A percentile compares a stretch with the other conserved stretches of the same genome.
phyloP scores from a whole-genome alignment of 2,888 invertebrate species.

The Siphonodentalium dalli region DNA sequence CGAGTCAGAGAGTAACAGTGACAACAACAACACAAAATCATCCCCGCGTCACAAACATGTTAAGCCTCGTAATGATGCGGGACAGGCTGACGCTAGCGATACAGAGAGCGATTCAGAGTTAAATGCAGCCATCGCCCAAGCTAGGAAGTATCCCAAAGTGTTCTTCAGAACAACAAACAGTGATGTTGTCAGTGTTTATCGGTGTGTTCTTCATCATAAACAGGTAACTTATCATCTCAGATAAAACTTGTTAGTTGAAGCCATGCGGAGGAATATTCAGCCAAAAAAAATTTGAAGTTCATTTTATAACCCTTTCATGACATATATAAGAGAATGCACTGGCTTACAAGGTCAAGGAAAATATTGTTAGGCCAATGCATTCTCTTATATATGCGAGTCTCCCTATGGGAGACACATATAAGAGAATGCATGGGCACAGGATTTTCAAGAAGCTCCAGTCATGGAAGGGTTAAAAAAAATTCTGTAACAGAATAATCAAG shows the following conservation, averaged over 20 bases:
- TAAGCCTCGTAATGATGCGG: neutral
- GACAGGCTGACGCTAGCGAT: constrained; percentile 29
- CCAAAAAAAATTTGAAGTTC: neutral
- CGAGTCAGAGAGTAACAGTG: constrained; percentile 35
- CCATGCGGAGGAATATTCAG: too few relatives aligned
- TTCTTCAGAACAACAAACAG: constrained; percentile 76
- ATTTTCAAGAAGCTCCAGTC: too few relatives aligned
- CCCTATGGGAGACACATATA: too few relatives aligned
- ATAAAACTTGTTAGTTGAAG: neutral
- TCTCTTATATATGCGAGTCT: too few relatives aligned
- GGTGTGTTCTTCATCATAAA: constrained; percentile 77
- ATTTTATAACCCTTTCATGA: too few relatives aligned
- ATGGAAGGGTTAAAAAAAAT: too few relatives aligned
- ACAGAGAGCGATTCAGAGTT: constrained; percentile 25
- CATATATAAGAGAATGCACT: too few relatives aligned
- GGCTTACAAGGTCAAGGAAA: too few relatives aligned
- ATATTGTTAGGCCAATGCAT: too few relatives aligned
- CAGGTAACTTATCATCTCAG: constrained; percentile 61
- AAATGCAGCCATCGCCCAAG: constrained; percentile 23
- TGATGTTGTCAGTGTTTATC: constrained; percentile 77
- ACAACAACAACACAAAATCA: constrained; percentile 11
- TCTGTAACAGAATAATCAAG: too few relatives aligned
- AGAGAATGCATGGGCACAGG: too few relatives aligned
- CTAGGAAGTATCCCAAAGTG: constrained; percentile 71
- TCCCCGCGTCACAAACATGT: neutral